Base-by-base conservation (phyloP, 2,797 vertebrate genomes). In the Platalea minor region DNA sequence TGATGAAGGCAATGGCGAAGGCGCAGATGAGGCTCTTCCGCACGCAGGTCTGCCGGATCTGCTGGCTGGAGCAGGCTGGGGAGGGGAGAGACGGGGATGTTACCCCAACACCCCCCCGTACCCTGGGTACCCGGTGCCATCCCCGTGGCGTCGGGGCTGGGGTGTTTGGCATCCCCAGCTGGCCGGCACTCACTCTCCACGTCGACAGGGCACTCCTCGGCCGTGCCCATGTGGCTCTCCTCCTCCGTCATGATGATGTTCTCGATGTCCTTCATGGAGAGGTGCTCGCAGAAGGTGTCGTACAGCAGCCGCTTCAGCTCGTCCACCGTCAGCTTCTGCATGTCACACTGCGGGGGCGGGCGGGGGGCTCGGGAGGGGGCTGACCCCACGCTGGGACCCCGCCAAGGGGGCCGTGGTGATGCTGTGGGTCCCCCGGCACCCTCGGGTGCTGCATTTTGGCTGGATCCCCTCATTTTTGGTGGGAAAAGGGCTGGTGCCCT, bases 241-340 rank as follows among this genome's bases (percentile, higher is more conserved):
- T 99, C 98, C 89, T 98, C 99, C 0, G 99, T 99, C 99, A 99
- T 99, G 97, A 99, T 99, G 98, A 99, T 99, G 98, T 99, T 99
- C 98, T 99, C 99, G 6, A 99, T 99, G 98, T 99, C 99, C 97
- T 99, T 99, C 99, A 99, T 99, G 97, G 99, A 99, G 88, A 99
- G 98, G 97, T 99, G 99, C 94, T 99, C 99, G 5, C 99, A 99
- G 98, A 99, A 99, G 35, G 99, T 99, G 97, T 99, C 99, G 1
- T 99, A 99, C 74, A 99, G 98, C 63, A 99, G 98, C 89, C 99
- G 98, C 97, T 99, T 99, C 97, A 99, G 98, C 98, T 99, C 99
- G 8, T 99, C 99, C 87, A 99, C 99, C 0, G 99, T 99, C 97
- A 99, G 97, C 97, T 99, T 99, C 98, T 99, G 99, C 99, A 99